These are phyloP conservation scores for Conger conger DNA, from an alignment of 2,113 vertebrate genomes.

Conservation along the genomic window DNA sequence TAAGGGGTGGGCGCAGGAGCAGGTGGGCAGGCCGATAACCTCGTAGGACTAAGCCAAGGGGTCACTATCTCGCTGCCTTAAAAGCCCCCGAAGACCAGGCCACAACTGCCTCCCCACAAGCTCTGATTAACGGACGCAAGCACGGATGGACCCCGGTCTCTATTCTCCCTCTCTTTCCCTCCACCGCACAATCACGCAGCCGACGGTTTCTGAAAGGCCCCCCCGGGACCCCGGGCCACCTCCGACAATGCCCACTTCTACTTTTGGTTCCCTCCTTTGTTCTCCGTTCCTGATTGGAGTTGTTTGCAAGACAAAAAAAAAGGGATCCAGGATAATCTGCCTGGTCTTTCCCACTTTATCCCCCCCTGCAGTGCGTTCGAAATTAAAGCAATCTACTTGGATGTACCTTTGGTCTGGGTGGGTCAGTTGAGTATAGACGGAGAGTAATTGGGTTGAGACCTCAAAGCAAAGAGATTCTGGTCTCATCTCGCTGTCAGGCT, in stretches of 20 bases:
- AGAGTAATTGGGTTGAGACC: no score
- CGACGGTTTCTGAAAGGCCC: not conserved
- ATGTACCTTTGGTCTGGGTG: no score
- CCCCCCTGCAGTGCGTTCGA: conserved; percentile 39
- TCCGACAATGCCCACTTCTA: not conserved
- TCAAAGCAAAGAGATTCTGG: no score
- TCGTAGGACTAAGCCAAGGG: not conserved
- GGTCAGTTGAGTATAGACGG: no score
- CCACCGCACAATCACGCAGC: conserved; percentile 53
- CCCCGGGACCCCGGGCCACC: not conserved
- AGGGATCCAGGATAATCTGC: conserved; percentile 50
- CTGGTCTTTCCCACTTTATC: conserved; percentile 32
- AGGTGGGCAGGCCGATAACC: conserved; percentile 47
- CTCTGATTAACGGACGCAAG: conserved; percentile 49
- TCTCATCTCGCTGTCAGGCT: not conserved
- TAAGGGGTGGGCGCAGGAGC: conserved; percentile 50
- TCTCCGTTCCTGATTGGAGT: not conserved
- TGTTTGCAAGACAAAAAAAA: conserved; percentile 53
- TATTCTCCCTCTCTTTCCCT: conserved; percentile 33
- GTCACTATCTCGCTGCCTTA: conserved; percentile 34
- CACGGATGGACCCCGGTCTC: conserved; percentile 49
- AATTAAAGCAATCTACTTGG: conserved; percentile 46
- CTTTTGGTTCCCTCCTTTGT: not conserved
- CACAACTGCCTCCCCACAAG: conserved; percentile 76
- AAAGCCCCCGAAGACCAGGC: conserved; percentile 65